phyloP scores from a whole-genome alignment of 2,888 invertebrate genomes.

The Brachylomia viminalis region DNA sequence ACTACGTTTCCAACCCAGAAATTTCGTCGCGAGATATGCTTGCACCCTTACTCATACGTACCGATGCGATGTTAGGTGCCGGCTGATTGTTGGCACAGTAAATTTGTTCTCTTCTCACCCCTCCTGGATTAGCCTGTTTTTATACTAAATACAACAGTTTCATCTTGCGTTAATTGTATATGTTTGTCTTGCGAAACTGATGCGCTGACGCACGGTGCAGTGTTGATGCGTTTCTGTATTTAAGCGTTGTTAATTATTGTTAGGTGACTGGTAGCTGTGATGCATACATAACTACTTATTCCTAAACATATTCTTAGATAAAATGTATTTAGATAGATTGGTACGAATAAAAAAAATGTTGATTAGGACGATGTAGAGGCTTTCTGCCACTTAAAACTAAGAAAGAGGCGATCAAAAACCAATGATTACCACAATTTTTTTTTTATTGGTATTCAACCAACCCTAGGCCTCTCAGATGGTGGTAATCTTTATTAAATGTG shows the following conservation, averaged over 20 bases:
- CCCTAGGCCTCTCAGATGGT: too few relatives aligned
- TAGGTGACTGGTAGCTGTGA: neutral
- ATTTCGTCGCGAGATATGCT: conserved; percentile 54
- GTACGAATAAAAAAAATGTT: too few relatives aligned
- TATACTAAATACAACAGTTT: conserved; percentile 86
- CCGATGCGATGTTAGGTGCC: conserved; percentile 84
- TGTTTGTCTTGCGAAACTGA: conserved; percentile 78
- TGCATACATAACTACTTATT: conserved; percentile 3
- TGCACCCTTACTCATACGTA: conserved; percentile 78
- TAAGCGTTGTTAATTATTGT: conserved; percentile 26
- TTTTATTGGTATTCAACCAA: neutral
- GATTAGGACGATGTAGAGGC: too few relatives aligned
- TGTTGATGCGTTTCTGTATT: conserved; percentile 44
- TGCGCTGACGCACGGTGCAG: conserved; percentile 53
- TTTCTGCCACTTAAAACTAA: neutral
- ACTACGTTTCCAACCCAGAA: neutral
- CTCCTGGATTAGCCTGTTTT: conserved; percentile 87
- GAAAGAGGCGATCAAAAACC: neutral
- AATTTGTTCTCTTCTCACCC: conserved; percentile 88
- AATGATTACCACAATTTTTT: neutral
- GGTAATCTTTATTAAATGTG: neutral
- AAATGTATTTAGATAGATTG: too few relatives aligned
- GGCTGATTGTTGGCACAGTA: conserved; percentile 87
- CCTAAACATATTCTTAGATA: too few relatives aligned
- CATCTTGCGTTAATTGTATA: conserved; percentile 82